Evolutionary conservation across 2,888 invertebrate species (phyloP).

Genomic region (Branchellion lobata): DNA sequence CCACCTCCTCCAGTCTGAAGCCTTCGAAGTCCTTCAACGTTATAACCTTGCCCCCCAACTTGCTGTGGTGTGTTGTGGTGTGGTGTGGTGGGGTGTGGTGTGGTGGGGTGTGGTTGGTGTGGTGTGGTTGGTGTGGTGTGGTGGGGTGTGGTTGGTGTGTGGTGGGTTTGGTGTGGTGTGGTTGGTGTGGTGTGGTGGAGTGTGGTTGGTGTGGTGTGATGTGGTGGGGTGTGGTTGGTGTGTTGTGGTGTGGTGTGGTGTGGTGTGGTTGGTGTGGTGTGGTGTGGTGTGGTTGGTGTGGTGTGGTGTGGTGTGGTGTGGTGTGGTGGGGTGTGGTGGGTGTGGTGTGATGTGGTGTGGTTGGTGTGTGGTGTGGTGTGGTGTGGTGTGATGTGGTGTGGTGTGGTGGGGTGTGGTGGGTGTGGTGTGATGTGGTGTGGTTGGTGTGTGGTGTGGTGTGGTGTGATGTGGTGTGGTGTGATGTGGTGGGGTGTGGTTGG

Average conservation of each 20-base stretch:
- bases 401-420: too few species aligned
- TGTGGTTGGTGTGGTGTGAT: background rate
- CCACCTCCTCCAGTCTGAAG: background rate
- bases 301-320: too few species aligned
- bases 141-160: constrained; percentile 9
- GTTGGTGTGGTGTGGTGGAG: constrained; percentile 1
- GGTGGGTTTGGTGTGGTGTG: background rate
- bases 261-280: too few species aligned
- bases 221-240: background rate
- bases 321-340: too few species aligned
- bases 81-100: background rate
- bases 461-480: too few species aligned
- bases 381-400: too few species aligned
- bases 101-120: constrained; percentile 10
- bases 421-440: too few species aligned
- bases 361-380: too few species aligned
- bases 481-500: too few species aligned
- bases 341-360: too few species aligned
- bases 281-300: too few species aligned
- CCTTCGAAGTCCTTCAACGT: constrained; percentile 18
- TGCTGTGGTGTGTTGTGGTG: constrained; percentile 17
- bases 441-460: too few species aligned
- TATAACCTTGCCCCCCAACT: constrained; percentile 21
- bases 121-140: background rate
- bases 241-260: background rate